A percentile compares a stretch with the other conserved stretches of the same genome.
These are phyloP conservation scores for Tenthredo mesomela DNA, from an alignment of 2,888 invertebrate species.

Conservation along the genomic window DNA sequence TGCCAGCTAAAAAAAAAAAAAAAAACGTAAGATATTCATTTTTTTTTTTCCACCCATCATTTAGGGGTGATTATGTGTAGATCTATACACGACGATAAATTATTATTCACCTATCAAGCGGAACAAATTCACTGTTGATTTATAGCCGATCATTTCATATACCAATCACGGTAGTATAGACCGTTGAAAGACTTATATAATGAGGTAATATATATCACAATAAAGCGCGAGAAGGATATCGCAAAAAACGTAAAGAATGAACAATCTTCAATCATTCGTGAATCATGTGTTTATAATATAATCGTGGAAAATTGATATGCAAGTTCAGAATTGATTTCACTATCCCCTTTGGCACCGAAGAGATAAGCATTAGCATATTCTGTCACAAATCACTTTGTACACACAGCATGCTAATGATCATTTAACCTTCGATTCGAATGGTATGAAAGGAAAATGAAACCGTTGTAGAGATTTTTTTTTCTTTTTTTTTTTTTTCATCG, in stretches of 20 bases:
- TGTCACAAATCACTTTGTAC: not conserved
- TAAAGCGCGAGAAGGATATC: not conserved
- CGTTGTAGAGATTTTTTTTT: not conserved
- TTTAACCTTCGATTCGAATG: conserved; percentile 19
- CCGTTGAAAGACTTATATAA: not conserved
- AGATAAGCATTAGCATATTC: conserved; percentile 7
- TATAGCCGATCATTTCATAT: not conserved
- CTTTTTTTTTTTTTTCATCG: not conserved
- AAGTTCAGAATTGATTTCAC: not conserved
- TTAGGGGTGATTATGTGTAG: not conserved
- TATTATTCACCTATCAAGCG: not conserved
- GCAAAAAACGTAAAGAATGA: not conserved
- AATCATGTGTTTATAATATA: not conserved
- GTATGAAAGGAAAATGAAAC: conserved; percentile 13
- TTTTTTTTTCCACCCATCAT: not conserved
- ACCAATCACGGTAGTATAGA: not conserved
- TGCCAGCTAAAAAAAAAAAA: conserved; percentile 67
- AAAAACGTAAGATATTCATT: conserved; percentile 15
- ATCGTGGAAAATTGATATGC: not conserved
- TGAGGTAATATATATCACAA: not conserved
- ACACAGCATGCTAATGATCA: not conserved
- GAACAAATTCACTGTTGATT: not conserved
- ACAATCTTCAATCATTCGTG: not conserved
- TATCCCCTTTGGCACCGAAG: not conserved
- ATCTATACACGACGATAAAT: not conserved